phyloP scores from a whole-genome alignment of 2,888 invertebrate genomes.

The Phengaris alcon region DNA sequence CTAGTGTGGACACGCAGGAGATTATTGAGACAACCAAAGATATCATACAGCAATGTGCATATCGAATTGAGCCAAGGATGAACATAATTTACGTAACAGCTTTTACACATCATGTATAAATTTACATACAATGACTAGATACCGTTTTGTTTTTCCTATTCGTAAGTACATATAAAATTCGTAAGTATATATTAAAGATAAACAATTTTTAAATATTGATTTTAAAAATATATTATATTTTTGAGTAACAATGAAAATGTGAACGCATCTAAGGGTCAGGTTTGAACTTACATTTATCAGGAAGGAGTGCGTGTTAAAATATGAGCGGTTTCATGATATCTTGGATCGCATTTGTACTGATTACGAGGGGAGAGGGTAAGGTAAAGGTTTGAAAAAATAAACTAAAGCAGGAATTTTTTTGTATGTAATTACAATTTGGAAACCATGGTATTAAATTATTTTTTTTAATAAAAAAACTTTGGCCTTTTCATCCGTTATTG shows the following conservation, averaged over 20 bases:
- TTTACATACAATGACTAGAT: no score
- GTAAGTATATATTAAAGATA: no score
- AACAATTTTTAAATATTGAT: no score
- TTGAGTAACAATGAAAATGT: constrained; percentile 47
- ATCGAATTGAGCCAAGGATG: not conserved
- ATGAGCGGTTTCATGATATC: constrained; percentile 63
- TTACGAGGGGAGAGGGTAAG: constrained; percentile 49
- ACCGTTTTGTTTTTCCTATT: no score
- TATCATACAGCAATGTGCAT: constrained; percentile 29
- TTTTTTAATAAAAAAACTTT: no score
- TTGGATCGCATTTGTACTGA: constrained; percentile 71
- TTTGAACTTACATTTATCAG: constrained; percentile 59
- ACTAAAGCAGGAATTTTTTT: constrained; percentile 35
- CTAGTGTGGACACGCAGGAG: constrained; percentile 46
- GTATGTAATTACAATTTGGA: constrained; percentile 29
- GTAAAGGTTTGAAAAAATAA: constrained; percentile 49
- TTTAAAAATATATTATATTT: not conserved
- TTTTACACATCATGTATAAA: no score
- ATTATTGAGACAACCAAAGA: constrained; percentile 39
- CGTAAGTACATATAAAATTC: no score
- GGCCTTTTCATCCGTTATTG: no score
- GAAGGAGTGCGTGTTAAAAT: constrained; percentile 72
- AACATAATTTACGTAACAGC: not conserved
- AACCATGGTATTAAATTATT: no score
- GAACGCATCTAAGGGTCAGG: constrained; percentile 53